A percentile compares a stretch with the other conserved stretches of the same genome.
Evolutionary conservation across 2,113 vertebrate species (phyloP).

Genomic region (Carlito syrichta): DNA sequence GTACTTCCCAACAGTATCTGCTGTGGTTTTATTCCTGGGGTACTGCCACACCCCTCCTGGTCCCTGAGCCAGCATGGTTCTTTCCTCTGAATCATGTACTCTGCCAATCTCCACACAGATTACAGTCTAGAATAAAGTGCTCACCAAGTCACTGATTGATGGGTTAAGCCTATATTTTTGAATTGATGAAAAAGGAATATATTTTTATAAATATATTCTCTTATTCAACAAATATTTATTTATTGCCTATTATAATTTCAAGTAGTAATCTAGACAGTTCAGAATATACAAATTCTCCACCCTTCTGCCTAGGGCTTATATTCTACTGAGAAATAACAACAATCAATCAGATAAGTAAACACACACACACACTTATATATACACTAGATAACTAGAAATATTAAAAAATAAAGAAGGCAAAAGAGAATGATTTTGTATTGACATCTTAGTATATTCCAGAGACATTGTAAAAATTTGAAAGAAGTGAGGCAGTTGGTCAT

Average conservation of each 20-base stretch:
- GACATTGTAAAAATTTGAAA: neutral
- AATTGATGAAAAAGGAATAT: neutral
- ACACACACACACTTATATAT: no score
- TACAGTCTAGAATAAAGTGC: neutral
- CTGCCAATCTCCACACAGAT: neutral
- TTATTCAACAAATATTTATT: neutral
- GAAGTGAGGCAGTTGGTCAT: neutral
- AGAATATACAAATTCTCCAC: neutral
- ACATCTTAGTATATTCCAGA: neutral
- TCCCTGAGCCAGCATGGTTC: neutral
- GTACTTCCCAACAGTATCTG: no score
- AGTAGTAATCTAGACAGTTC: neutral
- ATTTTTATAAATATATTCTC: neutral
- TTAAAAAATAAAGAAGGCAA: no score
- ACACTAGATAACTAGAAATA: no score
- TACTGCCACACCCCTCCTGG: no score
- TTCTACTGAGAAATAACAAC: neutral
- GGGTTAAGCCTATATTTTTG: neutral
- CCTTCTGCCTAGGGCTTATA: no score
- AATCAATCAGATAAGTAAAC: neutral
- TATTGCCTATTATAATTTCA: neutral
- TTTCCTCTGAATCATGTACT: no score
- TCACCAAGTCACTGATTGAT: neutral
- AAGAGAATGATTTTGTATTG: neutral
- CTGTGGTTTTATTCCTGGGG: no score